Conservation (phyloP, 2,113 vertebrate species). For the Pteruthius melanotis region DNA sequence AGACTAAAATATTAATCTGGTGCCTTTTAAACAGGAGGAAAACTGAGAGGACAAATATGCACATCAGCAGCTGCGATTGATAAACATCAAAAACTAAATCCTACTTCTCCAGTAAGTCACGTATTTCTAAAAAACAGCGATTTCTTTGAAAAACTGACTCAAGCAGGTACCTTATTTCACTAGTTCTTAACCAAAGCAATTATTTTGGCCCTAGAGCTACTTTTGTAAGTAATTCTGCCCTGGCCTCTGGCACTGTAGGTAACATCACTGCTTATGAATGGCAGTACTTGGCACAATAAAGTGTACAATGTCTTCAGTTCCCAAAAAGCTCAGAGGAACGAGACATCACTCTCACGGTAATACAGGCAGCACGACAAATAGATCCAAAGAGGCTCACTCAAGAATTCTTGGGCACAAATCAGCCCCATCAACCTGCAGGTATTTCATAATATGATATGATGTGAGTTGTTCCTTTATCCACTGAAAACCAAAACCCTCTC, state of each 20-base stretch:
- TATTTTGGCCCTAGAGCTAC: not conserved
- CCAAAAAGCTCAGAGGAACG: accelerated
- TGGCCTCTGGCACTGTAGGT: not conserved
- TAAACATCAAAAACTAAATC: not conserved
- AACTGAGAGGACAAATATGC: not conserved
- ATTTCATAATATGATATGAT: not conserved
- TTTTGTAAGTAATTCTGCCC: not conserved
- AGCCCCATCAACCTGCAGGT: not conserved
- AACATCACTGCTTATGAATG: not conserved
- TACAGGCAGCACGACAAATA: not conserved
- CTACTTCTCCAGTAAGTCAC: not conserved
- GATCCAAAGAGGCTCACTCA: not conserved
- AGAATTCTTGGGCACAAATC: not conserved
- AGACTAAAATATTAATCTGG: not conserved
- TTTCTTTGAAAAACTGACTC: not conserved
- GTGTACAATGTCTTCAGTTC: not conserved
- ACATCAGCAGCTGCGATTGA: not conserved
- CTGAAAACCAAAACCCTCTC: not conserved
- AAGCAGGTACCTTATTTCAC: not conserved
- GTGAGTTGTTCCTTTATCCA: not conserved
- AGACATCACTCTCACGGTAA: not conserved
- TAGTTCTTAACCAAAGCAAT: not conserved
- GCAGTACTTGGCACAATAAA: not conserved
- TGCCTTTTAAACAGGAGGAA: not conserved
- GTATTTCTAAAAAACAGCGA: not conserved